phyloP scores from a whole-genome alignment of 2,797 vertebrate species.

The Molothrus ater region DNA sequence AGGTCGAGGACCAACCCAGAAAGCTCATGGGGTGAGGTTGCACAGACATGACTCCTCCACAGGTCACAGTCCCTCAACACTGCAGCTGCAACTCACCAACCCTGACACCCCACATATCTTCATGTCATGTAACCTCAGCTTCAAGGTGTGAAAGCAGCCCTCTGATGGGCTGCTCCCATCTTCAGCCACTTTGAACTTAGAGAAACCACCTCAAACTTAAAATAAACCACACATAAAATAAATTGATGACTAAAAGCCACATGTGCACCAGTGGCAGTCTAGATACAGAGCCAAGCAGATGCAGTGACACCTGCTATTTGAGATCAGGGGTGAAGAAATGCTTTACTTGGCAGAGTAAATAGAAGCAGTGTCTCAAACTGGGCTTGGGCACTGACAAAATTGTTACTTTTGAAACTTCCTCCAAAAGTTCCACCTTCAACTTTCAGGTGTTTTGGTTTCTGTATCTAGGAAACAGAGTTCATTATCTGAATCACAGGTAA shows the following conservation, averaged over 20 bases:
- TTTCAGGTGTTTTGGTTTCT: neutral
- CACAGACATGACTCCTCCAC: neutral
- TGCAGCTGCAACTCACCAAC: neutral
- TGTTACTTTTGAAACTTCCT: neutral
- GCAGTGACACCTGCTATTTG: neutral
- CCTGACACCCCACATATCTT: accelerated
- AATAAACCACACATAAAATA: neutral
- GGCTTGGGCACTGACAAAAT: neutral
- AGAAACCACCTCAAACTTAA: neutral
- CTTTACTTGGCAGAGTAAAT: neutral
- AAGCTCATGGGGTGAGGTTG: neutral
- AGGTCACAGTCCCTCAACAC: neutral
- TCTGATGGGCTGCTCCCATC: neutral
- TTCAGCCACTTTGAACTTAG: neutral
- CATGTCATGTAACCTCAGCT: neutral
- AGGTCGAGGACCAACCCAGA: neutral
- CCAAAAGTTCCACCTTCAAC: neutral
- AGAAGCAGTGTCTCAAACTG: neutral
- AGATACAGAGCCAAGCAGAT: neutral
- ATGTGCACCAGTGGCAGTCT: neutral
- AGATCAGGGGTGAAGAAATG: neutral
- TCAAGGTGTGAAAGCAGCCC: neutral
- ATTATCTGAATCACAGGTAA: neutral
- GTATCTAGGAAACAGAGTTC: neutral
- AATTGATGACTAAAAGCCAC: neutral